These are phyloP conservation scores for Phortica variegata DNA, from an alignment of 1,140 invertebrate species.

Conservation along the genomic window DNA sequence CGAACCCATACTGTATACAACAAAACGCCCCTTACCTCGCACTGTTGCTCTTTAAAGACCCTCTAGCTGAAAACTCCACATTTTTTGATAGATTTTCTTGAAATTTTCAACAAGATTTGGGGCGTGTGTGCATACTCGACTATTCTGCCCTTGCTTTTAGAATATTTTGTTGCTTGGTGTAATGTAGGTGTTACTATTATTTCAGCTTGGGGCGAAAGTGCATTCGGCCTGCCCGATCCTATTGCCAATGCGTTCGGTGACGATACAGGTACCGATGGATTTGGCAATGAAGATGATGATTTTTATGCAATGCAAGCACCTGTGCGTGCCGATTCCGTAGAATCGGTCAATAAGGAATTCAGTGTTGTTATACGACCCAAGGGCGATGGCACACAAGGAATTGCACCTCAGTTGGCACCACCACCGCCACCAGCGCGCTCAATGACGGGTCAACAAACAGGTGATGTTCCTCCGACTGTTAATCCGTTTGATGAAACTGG, in stretches of 20 bases:
- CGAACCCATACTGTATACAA: too few relatives aligned
- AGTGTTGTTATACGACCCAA: conserved; percentile 63
- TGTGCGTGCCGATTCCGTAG: conserved; percentile 69
- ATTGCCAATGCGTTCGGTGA: conserved; percentile 60
- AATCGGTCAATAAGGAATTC: conserved; percentile 66
- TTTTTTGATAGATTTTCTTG: too few relatives aligned
- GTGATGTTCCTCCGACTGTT: conserved; percentile 61
- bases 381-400: conserved; percentile 57
- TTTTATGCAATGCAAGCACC: conserved; percentile 78
- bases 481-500: conserved; percentile 73
- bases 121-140: too few relatives aligned
- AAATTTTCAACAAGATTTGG: too few relatives aligned
- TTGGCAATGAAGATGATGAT: conserved; percentile 75
- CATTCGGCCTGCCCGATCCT: conserved; percentile 37
- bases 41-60: too few relatives aligned
- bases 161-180: too few relatives aligned
- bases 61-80: too few relatives aligned
- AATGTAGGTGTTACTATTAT: background rate
- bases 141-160: too few relatives aligned
- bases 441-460: conserved; percentile 53
- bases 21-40: too few relatives aligned
- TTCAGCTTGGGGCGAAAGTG: conserved; percentile 54
- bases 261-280: conserved; percentile 59
- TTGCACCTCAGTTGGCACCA: conserved; percentile 69
- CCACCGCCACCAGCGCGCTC: conserved; percentile 68